Base-by-base conservation (phyloP, 1,140 invertebrate genomes). In the Cotesia typhae region DNA sequence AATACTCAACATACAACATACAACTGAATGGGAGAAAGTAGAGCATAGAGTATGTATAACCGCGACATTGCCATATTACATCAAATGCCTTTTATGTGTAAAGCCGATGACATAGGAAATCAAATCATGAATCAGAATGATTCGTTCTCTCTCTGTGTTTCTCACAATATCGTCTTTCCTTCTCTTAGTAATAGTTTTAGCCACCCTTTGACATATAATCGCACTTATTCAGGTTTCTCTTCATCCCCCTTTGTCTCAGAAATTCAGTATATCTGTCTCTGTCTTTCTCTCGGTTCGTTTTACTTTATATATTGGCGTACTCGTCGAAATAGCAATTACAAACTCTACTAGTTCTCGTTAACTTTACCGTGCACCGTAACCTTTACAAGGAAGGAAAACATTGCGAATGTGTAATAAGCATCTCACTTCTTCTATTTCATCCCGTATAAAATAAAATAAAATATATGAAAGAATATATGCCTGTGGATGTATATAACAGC, bases 341-440 rank as follows among this genome's bases (percentile, higher is more conserved):
- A 72, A 67, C 41, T 67, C 38, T 28, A 67, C 65, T 41, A 38
- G 55, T 20, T 53, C 57, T 47, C 41, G 41, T 47, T 47, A 47
- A 67, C 71, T 67, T 67, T 65, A 67, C 71, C 57, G 67, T 72
- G 28, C 28, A 28, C 28, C 28, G 28, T 28, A 28, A 72, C 67
- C 55, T 20, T 55, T 68, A 51, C 38, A 67, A 65, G 71, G 57
- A 72, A 72, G 71, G 65, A 72, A 72, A 72, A 67, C 71, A 72
- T 72, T 72, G 61, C 71, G 55, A 72, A 72, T 72, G 64, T 72
- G 65, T 72, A 72, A 72, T 72, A 55, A 72, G 71, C 67, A n/a
- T 53, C 55, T 28, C 36, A n/a, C 59, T 47, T 47, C 14, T 64
- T 37, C 36, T 61, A 71, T 67, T 47, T 57, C 28, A 67, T 59